These are phyloP conservation scores for Apodemia hepburni DNA, from an alignment of 2,888 invertebrate species.

Conservation along the genomic window DNA sequence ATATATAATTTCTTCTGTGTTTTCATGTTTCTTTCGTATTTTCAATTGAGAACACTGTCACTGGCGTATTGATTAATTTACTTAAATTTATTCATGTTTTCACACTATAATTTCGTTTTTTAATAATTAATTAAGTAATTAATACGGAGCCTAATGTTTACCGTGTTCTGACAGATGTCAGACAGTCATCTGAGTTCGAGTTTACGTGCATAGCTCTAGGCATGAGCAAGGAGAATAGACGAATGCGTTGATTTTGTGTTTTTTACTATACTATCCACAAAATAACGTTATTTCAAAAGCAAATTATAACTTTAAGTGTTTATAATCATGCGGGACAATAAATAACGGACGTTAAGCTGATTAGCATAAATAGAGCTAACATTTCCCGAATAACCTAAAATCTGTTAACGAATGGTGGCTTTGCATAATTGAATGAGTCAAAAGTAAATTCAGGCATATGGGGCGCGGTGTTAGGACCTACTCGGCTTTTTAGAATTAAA, in stretches of 20 bases:
- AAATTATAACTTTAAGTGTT: constrained; percentile 55
- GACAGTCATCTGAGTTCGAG: too few species aligned
- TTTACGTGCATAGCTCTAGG: too few species aligned
- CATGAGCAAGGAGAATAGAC: too few species aligned
- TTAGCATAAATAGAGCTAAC: constrained; percentile 72
- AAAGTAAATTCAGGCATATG: constrained; percentile 60
- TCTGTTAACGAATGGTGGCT: constrained; percentile 77
- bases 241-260: background rate
- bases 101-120: too few species aligned
- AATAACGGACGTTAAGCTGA: constrained; percentile 74
- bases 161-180: too few species aligned
- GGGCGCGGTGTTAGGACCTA: constrained; percentile 42
- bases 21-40: too few species aligned
- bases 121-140: too few species aligned
- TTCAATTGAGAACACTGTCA: too few species aligned
- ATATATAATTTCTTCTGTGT: too few species aligned
- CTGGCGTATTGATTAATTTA: too few species aligned
- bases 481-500: constrained; percentile 34
- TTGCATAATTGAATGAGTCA: constrained; percentile 72
- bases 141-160: too few species aligned
- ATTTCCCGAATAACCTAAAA: constrained; percentile 69
- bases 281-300: constrained; percentile 59
- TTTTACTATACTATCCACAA: background rate
- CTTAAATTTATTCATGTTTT: too few species aligned
- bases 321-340: constrained; percentile 65